These are phyloP conservation scores for Colossoma macropomum DNA, from an alignment of 2,113 vertebrate species.

Conservation along the genomic window DNA sequence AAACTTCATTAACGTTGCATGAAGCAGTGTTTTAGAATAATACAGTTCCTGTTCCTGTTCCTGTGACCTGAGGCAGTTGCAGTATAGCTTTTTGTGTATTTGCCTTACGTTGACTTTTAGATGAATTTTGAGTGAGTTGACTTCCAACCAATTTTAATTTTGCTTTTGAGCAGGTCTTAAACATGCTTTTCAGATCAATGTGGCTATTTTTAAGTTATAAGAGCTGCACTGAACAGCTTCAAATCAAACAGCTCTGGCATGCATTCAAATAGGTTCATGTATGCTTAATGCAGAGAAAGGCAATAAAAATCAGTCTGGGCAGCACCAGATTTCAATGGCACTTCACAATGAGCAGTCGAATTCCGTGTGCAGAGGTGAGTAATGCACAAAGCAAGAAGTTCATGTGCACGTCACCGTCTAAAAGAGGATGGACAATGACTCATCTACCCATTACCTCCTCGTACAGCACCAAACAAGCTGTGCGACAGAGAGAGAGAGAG, in stretches of 20 bases:
- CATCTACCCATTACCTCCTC: conserved; percentile 2
- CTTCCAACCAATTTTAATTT: neutral
- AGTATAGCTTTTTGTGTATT: neutral
- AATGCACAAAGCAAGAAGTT: neutral
- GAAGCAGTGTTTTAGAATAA: neutral
- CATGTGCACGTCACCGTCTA: conserved; percentile 11
- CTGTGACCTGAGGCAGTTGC: neutral
- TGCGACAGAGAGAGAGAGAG: neutral
- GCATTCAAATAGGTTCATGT: neutral
- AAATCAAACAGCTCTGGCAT: neutral
- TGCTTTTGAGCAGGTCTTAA: neutral
- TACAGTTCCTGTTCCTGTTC: too few relatives aligned
- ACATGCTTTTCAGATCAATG: neutral
- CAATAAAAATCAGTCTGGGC: neutral
- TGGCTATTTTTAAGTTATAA: neutral
- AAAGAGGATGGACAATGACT: conserved; percentile 21
- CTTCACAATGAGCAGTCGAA: neutral
- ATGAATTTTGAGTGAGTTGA: neutral
- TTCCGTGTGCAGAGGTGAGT: neutral
- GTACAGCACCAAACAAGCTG: neutral
- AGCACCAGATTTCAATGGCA: neutral
- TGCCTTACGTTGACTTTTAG: too few relatives aligned
- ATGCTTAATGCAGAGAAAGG: neutral
- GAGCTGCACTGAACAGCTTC: neutral
- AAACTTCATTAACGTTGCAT: neutral